Base-by-base conservation (phyloP, 2,888 invertebrate species). In the Copidosoma aretas region DNA sequence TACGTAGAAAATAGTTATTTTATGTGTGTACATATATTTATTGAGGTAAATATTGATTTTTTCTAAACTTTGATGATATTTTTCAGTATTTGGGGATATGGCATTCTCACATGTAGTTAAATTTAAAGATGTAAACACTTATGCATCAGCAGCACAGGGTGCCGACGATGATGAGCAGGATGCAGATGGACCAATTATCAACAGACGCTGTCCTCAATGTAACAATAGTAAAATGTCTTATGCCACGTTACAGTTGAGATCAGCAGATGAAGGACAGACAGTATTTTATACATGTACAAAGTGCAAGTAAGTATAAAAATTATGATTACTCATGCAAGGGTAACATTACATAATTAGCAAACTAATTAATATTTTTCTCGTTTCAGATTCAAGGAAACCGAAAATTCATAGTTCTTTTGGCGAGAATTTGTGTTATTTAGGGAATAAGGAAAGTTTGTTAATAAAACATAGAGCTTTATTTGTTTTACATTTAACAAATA, bases 231-330 rank as follows among this genome's bases (percentile, higher is more conserved):
- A 91, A 80, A 98, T 98, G 96, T 93, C 94, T 0, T 98, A 97
- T 83, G 94, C 96, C 8, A 98, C 98, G 0, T 84, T 97, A 62
- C 98, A 99, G 83, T 86, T 98, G 32, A 86, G 98, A 75, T 98
- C 98, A 0, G 98, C 98, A 22, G 98, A 99, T 89, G 99, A 99
- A 90, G 98, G 98, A 0, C 98, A 99, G 84, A 99, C 98, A 1
- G 96, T 99, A 2, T 98, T 99, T 85, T 99, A 95, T 80, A 96
- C 96, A 1, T 99, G 99, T 85, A 90, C 92, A 22, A 91, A 93
- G 80, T 99, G 98, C 91, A 92, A 91, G 91, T 91, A 86, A 83
- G 91, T 85, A 68, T 17, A 21, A 32, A 1, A 8, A 46, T 8
- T 12, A 46, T 32, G 32, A 46, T 46, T 46, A 15, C 12, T 21